phyloP scores from a whole-genome alignment of 1,140 invertebrate species.

The Solen grandis region DNA sequence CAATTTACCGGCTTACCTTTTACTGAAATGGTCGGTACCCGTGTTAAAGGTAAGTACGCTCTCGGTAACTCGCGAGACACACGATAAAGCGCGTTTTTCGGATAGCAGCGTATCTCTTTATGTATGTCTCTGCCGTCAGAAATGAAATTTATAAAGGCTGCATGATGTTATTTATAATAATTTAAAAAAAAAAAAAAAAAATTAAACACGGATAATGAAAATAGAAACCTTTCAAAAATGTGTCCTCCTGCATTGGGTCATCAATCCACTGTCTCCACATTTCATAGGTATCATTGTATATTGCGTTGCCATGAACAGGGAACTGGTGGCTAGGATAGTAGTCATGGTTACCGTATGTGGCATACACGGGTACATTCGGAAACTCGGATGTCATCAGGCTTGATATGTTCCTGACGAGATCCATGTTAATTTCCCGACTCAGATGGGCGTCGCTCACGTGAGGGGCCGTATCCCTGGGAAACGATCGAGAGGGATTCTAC shows the following conservation, averaged over 20 bases:
- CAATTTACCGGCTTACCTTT: too few species aligned
- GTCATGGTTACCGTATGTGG: slow-evolving; percentile 70
- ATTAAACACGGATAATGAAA: background rate
- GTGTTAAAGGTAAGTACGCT: too few species aligned
- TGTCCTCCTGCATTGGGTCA: slow-evolving; percentile 41
- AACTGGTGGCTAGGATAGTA: slow-evolving; percentile 60
- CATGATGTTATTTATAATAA: too few species aligned
- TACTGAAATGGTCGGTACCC: too few species aligned
- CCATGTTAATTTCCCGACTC: slow-evolving; percentile 53
- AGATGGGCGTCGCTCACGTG: slow-evolving; percentile 57
- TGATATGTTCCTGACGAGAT: slow-evolving; percentile 62
- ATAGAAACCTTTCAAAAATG: slow-evolving; percentile 59
- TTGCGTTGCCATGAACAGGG: slow-evolving; percentile 24
- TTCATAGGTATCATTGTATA: slow-evolving; percentile 57
- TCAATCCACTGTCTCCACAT: slow-evolving; percentile 64
- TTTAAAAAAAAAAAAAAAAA: too few species aligned
- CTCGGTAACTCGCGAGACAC: too few species aligned
- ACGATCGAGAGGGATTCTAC: too few species aligned
- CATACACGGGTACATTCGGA: slow-evolving; percentile 50
- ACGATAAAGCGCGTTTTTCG: too few species aligned
- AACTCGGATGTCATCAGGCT: slow-evolving; percentile 52
- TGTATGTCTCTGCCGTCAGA: too few species aligned
- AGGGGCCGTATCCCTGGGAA: slow-evolving; percentile 62
- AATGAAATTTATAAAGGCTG: too few species aligned
- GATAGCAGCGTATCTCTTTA: too few species aligned